Evolutionary conservation across 2,888 invertebrate genomes (phyloP), one percentile per base, ranked within the genome.

Genomic region (Cosmopolites sordidus): DNA sequence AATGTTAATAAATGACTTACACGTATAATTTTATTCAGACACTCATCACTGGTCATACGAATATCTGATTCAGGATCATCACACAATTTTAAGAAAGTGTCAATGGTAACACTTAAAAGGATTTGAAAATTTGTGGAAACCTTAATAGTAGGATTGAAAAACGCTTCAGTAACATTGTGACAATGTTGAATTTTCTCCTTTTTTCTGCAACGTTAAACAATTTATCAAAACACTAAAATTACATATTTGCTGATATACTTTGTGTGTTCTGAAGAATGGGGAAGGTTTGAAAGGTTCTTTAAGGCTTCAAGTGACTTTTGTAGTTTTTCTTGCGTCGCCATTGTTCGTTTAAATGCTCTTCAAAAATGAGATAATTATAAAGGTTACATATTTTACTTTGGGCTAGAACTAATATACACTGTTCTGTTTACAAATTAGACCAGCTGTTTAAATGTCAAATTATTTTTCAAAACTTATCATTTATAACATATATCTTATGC

Each of bases 41-140:
- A 87, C 74, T 91, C 91, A 69, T 90, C 89, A 39, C 89, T 89
- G 45, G 84, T 83, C 78, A 89, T 86, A 52, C 90, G 77, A 18
- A 89, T 82, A 70, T 89, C 87, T 2, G 87, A 81, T 69, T 91
- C 89, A 1, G 79, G 71, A 71, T 91, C 90, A 74, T 90, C 86
- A 69, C 88, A 86, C 48, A 86, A 76, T 38, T 80, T 76, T 44
- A 91, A 74, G 56, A 90, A 76, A 27, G 83, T 80, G 74, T 87
- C 86, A 53, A 89, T 81, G 1, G 87, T 82, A 63, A 81, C 79
- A 58, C 84, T 84, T 41, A 89, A 76, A 60, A 86, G 79, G 61
- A 82, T 80, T 4, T 78, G 75, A 67, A 83, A 84, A 66, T 83
- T 83, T 39, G 79, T 72, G 55, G 81, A 76, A 12, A 76, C 77